Percentiles rank a stretch among this genome's conserved stretches.
phyloP scores from a whole-genome alignment of 2,888 invertebrate genomes.

The Catocala nupta region DNA sequence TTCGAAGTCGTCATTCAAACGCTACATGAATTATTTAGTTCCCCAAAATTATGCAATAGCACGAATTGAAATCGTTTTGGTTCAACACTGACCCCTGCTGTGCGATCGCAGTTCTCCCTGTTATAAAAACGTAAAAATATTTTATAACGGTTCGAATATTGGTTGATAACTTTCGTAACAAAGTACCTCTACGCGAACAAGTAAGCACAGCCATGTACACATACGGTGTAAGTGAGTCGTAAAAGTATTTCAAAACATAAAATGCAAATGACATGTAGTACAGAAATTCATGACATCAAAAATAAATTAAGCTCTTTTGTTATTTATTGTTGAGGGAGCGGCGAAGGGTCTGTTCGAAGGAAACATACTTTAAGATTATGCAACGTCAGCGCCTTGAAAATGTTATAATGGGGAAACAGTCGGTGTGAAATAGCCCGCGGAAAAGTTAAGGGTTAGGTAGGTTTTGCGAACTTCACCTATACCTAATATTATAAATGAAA shows the following conservation, averaged over 20 bases:
- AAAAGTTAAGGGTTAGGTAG: too few species aligned
- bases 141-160: conserved; percentile 56
- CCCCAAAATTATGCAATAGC: conserved; percentile 78
- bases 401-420: background rate
- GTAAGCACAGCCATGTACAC: conserved; percentile 14
- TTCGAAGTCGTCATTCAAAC: conserved; percentile 67
- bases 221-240: conserved; percentile 38
- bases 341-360: conserved; percentile 8
- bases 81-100: conserved; percentile 73
- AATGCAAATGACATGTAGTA: conserved; percentile 34
- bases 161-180: conserved; percentile 55
- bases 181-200: conserved; percentile 19
- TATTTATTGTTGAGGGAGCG: conserved; percentile 15
- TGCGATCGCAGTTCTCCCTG: conserved; percentile 56
- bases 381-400: conserved; percentile 3
- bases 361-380: conserved; percentile 4
- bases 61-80: conserved; percentile 79
- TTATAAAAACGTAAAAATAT: conserved; percentile 63
- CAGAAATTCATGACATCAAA: conserved; percentile 30
- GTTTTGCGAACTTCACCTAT: too few species aligned
- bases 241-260: conserved; percentile 39
- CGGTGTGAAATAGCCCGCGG: background rate
- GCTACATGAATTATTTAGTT: conserved; percentile 76
- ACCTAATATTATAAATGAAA: too few species aligned
- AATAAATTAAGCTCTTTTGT: conserved; percentile 24